A percentile compares a stretch with the other conserved stretches of the same genome.
Evolutionary conservation across 2,888 invertebrate species (phyloP).

Genomic region (Melieria omissa): DNA sequence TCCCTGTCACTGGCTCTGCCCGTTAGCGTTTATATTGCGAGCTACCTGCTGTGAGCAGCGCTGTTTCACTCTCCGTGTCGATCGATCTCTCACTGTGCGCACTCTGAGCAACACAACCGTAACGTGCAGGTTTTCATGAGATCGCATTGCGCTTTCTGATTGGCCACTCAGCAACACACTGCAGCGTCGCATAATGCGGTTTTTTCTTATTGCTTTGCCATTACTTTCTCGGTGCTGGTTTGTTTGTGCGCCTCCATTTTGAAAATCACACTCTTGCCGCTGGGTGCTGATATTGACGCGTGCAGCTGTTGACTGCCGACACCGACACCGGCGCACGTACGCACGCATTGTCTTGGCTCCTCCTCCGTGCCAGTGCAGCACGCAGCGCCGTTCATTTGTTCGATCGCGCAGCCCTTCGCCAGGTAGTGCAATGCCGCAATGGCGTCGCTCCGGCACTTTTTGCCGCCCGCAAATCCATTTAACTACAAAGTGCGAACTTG

Average conservation of each 20-base stretch:
- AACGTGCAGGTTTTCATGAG: conserved; percentile 36
- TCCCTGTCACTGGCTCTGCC: too few relatives aligned
- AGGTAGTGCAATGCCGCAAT: background rate
- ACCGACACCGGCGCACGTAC: conserved; percentile 43
- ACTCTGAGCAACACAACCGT: conserved; percentile 11
- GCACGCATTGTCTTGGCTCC: conserved; percentile 38
- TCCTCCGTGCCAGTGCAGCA: background rate
- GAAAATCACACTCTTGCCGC: conserved; percentile 54
- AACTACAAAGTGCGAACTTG: conserved; percentile 23
- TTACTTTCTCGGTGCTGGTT: conserved; percentile 15
- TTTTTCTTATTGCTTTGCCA: background rate
- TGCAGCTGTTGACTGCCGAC: conserved; percentile 52
- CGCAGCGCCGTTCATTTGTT: too few relatives aligned
- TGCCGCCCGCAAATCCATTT: conserved; percentile 13
- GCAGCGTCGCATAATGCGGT: too few relatives aligned
- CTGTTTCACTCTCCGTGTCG: background rate
- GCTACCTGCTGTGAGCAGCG: too few relatives aligned
- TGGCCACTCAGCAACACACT: conserved; percentile 37
- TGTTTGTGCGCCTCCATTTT: conserved; percentile 59
- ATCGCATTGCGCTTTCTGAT: conserved; percentile 39
- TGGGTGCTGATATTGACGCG: conserved; percentile 52
- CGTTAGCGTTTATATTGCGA: too few relatives aligned
- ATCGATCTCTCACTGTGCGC: background rate
- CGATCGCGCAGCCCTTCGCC: too few relatives aligned
- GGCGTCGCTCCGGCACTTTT: background rate